Conservation (phyloP, 1,140 invertebrate genomes). For the Drosophila truncata region DNA sequence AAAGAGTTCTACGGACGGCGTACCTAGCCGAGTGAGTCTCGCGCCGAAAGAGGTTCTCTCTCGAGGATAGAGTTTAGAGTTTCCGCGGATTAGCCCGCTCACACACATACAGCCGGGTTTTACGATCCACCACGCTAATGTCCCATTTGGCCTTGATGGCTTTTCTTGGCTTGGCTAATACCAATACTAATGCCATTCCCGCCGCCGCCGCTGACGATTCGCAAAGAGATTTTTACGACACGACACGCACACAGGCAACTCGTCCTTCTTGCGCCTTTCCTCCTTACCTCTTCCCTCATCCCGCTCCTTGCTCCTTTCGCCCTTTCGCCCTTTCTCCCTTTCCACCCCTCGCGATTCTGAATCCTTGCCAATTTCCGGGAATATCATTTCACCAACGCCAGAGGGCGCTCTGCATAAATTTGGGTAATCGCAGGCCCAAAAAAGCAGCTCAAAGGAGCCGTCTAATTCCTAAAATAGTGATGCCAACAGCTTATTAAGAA, state of each 20-base stretch:
- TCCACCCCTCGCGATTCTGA: slow-evolving; percentile 29
- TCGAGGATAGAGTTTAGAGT: slow-evolving; percentile 74
- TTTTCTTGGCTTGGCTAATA: slow-evolving; percentile 15
- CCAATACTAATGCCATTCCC: slow-evolving; percentile 19
- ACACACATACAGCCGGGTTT: slow-evolving; percentile 39
- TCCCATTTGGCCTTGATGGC: slow-evolving; percentile 71
- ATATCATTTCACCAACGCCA: slow-evolving; percentile 74
- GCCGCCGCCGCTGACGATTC: slow-evolving; percentile 58
- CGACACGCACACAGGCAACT: slow-evolving; percentile 35
- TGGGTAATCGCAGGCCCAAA: slow-evolving; percentile 43
- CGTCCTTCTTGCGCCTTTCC: background rate
- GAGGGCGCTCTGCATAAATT: slow-evolving; percentile 74
- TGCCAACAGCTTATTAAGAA: slow-evolving; percentile 1
- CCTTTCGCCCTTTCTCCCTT: slow-evolving; percentile 3
- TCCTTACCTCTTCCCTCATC: slow-evolving; percentile 7
- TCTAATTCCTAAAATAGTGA: slow-evolving; percentile 39
- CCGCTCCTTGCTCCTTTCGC: slow-evolving; percentile 4
- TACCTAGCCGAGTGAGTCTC: slow-evolving; percentile 63
- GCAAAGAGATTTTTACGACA: slow-evolving; percentile 82
- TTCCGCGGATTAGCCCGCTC: slow-evolving; percentile 73
- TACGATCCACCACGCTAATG: slow-evolving; percentile 74
- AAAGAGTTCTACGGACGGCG: slow-evolving; percentile 58
- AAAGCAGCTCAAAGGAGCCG: slow-evolving; percentile 47
- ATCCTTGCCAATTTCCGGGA: slow-evolving; percentile 84
- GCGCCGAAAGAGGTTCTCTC: slow-evolving; percentile 78